These are phyloP conservation scores for Galleria mellonella DNA, from an alignment of 1,140 invertebrate species.

Conservation along the genomic window DNA sequence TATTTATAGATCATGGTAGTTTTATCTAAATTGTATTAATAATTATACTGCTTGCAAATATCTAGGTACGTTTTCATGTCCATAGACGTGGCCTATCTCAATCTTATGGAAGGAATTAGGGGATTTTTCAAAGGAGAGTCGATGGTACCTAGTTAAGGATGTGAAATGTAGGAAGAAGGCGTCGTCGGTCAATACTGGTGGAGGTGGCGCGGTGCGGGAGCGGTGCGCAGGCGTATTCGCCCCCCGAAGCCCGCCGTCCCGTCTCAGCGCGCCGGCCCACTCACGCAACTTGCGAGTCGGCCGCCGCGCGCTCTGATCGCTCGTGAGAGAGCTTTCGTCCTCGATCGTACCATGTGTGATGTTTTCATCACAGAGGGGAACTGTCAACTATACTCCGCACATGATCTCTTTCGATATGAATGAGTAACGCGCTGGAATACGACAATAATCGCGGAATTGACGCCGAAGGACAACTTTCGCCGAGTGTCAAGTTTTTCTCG, in stretches of 20 bases:
- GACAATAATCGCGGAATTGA: constrained; percentile 5
- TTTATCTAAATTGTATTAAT: not conserved
- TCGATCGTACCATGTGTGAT: constrained; percentile 59
- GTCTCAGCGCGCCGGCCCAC: constrained; percentile 28
- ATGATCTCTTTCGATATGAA: constrained; percentile 35
- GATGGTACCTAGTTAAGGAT: constrained; percentile 68
- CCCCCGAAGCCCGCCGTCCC: constrained; percentile 15
- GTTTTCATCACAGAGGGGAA: constrained; percentile 57
- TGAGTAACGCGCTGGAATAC: constrained; percentile 28
- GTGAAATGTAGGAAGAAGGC: constrained; percentile 69
- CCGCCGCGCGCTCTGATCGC: constrained; percentile 62
- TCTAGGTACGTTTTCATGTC: constrained; percentile 15
- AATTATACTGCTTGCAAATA: constrained; percentile 3
- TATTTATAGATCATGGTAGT: too few relatives aligned
- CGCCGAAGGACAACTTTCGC: constrained; percentile 48
- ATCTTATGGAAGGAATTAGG: constrained; percentile 50
- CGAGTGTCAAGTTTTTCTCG: constrained; percentile 57
- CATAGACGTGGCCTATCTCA: constrained; percentile 50
- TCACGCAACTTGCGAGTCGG: constrained; percentile 65
- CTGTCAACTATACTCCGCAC: constrained; percentile 39
- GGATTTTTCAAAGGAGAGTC: constrained; percentile 65
- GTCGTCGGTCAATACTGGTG: constrained; percentile 71
- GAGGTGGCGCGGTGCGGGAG: constrained; percentile 52
- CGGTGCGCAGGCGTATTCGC: constrained; percentile 50
- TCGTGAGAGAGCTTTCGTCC: constrained; percentile 36